phyloP scores from a whole-genome alignment of 2,888 invertebrate species.

The Pheosia gnoma region DNA sequence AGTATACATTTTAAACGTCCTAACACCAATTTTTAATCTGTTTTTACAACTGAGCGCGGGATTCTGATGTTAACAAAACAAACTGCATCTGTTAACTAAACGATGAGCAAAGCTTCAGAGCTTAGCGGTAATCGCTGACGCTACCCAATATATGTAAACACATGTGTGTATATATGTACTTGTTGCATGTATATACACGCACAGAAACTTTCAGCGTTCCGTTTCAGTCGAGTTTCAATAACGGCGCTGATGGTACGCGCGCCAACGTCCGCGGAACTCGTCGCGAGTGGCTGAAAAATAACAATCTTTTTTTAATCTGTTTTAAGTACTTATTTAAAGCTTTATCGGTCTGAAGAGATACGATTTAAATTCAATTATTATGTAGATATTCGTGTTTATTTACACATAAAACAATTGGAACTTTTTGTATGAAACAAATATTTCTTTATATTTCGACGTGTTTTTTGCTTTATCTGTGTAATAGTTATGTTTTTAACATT shows the following conservation, averaged over 20 bases:
- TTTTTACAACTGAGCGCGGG: no score
- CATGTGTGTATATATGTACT: conserved; percentile 42
- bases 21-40: no score
- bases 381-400: background rate
- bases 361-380: background rate
- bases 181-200: conserved; percentile 55
- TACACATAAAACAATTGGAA: no score
- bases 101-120: no score
- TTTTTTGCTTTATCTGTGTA: no score
- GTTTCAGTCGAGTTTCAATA: conserved; percentile 48
- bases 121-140: background rate
- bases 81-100: no score
- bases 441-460: no score
- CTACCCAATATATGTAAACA: conserved; percentile 20
- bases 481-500: no score
- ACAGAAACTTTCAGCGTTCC: conserved; percentile 35
- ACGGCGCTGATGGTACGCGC: conserved; percentile 40
- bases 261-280: conserved; percentile 13
- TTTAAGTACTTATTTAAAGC: background rate
- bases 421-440: no score
- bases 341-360: background rate
- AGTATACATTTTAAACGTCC: no score
- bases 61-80: no score
- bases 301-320: background rate
- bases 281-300: conserved; percentile 10